Evolutionary conservation across 2,888 invertebrate genomes (phyloP), one percentile per base, ranked within the genome.

Genomic region (Automeris io): DNA sequence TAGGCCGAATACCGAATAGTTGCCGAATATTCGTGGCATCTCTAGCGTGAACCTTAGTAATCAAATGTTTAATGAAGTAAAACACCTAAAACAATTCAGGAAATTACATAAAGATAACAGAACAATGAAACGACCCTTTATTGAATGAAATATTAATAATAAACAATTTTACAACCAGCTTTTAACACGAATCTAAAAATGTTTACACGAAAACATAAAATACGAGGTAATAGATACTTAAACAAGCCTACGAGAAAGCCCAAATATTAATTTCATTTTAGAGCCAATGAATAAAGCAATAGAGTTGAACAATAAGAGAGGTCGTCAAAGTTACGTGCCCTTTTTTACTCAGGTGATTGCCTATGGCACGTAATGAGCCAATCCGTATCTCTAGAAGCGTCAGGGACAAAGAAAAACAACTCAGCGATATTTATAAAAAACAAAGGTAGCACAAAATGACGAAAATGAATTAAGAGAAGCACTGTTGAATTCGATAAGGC

Each of bases 291-390:
- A 23, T 38, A 32, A 31, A 7, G 33, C 33, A 22, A 33, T 13
- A 22, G 21, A 33, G 33, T 13, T 19, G 22, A 35, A 33, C 41
- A 46, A 47, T 40, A 41, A 50, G 42, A 46, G 46, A 31, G 33
- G 31, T 41, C 43, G 45, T 38, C 41, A 32, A 37, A 37, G 43
- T 42, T 49, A 53, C 51, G 49, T 55, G 43, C 39, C 39, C 42
- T 47, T 49, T 50, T 47, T 47, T 50, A 43, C 41, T 42, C 37
- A 49, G 44, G 57, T 60, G 56, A 64, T 68, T 64, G 58, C 56
- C 54, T 60, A 61, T 56, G 47, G 51, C 56, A 45, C 48, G 48
- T 49, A 52, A 54, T 41, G 56, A 51, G 53, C 40, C 51, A 47
- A 51, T 51, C 44, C 35, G 39, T 41, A 21, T 42, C 43, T 41